phyloP scores from a whole-genome alignment of 1,140 invertebrate species.

The Glossosoma conforme region DNA sequence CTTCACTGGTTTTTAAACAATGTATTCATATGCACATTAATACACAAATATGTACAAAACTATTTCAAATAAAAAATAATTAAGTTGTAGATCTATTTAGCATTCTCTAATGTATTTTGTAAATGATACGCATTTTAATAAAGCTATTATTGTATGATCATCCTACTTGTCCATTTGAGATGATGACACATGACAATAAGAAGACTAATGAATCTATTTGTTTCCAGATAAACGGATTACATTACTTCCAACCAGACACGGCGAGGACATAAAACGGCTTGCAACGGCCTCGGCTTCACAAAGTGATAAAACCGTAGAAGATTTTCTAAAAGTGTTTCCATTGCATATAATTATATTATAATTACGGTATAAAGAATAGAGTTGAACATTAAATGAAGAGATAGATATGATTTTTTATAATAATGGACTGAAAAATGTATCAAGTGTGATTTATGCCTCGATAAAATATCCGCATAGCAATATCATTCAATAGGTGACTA shows the following conservation, averaged over 20 bases:
- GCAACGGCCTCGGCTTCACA: slow-evolving; percentile 6
- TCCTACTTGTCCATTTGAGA: too few species aligned
- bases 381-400: slow-evolving; percentile 2
- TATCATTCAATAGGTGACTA: slow-evolving; percentile 32
- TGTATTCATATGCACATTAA: too few species aligned
- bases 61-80: too few species aligned
- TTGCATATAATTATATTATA: slow-evolving; percentile 11
- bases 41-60: too few species aligned
- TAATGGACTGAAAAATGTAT: slow-evolving; percentile 12
- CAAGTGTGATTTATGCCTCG: slow-evolving; percentile 26
- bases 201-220: slow-evolving; percentile 16
- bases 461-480: slow-evolving; percentile 30
- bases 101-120: too few species aligned
- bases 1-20: too few species aligned
- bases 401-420: not conserved
- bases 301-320: not conserved
- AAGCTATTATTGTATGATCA: too few species aligned
- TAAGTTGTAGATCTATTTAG: too few species aligned
- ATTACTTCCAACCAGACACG: slow-evolving; percentile 64
- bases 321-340: slow-evolving; percentile 11
- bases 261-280: slow-evolving; percentile 41
- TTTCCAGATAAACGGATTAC: slow-evolving; percentile 67
- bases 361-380: slow-evolving; percentile 8
- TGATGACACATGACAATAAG: not conserved
- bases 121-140: too few species aligned